Evolutionary conservation across 2,113 vertebrate species (phyloP), one percentile per base, ranked within the genome.

Genomic region (Dascyllus trimaculatus): DNA sequence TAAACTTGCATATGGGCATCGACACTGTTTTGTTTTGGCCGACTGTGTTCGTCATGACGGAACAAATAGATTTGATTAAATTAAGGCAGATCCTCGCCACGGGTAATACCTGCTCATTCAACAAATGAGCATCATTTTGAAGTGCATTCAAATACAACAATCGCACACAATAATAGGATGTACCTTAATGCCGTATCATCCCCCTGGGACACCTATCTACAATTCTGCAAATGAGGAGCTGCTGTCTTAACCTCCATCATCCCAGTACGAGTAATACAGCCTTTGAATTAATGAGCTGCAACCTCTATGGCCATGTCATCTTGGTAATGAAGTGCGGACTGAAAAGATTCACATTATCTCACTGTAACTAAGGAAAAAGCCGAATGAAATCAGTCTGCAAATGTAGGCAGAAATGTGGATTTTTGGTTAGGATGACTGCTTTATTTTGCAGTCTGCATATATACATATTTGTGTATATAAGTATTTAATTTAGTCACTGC

Each of bases 261-360:
- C 22, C 22, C 57, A 65, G 11, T n/a, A 43, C 17, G 51, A 78
- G 82, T 61, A 64, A 72, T 71, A 40, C 80, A 75, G 29, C 13
- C 61, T 70, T 60, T 71, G 65, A 78, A 71, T 77, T 82, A 87
- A 90, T 82, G 82, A 88, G 75, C 64, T 72, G 60, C 24, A 68
- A 78, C 84, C 29, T 73, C 19, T 26, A 56, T 59, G 63, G 68
- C 59, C 61, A 59, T 4, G 1, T 52, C 68, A 45, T 66, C 59
- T 61, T 51, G 22, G 54, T 75, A 80, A 80, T 84, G 71, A 25
- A 68, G 74, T 48, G 35, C 40, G 43, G 26, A 67, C 52, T 14
- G 51, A 77, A 26, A 49, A 61, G 52, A 68, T 61, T 60, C 73
- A 80, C 56, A 43, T 86, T 54, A 48, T 38, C 22, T 86, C 57